Evolutionary conservation across 2,888 invertebrate species (phyloP).

Genomic region (Chorisops tibialis): DNA sequence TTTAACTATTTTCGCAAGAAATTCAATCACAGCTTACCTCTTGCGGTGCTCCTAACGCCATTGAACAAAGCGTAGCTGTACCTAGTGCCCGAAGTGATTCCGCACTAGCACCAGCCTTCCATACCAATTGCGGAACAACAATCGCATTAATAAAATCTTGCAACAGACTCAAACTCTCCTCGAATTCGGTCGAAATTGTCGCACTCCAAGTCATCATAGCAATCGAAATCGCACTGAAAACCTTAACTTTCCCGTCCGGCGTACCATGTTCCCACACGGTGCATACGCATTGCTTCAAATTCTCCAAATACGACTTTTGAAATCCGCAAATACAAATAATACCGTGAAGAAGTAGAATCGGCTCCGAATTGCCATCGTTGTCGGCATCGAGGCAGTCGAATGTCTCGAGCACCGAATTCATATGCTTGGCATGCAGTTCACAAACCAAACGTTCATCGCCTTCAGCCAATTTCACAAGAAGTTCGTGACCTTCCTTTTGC

Average conservation of each 20-base stretch:
- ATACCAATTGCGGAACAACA: constrained; percentile 44
- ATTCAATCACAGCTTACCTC: constrained; percentile 33
- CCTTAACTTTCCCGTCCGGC: constrained; percentile 46
- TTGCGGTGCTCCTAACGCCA: constrained; percentile 43
- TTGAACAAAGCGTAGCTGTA: constrained; percentile 46
- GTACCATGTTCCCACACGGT: constrained; percentile 43
- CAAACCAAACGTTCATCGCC: constrained; percentile 32
- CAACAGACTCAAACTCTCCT: constrained; percentile 40
- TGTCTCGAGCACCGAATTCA: constrained; percentile 40
- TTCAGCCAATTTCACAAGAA: constrained; percentile 5
- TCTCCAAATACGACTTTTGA: constrained; percentile 40
- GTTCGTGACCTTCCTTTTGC: neutral
- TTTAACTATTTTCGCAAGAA: neutral
- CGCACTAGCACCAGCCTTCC: constrained; percentile 47
- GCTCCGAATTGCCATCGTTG: constrained; percentile 45
- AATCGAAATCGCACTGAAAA: constrained; percentile 46
- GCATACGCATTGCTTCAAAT: constrained; percentile 42
- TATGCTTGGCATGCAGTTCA: constrained; percentile 42
- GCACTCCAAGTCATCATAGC: constrained; percentile 44
- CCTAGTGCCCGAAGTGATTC: constrained; percentile 50
- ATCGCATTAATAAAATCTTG: constrained; percentile 39
- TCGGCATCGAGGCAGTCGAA: constrained; percentile 45
- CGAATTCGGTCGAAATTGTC: constrained; percentile 37
- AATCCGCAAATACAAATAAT: constrained; percentile 43
- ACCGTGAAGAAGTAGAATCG: constrained; percentile 46